Percentiles rank a stretch among this genome's conserved stretches.
These are phyloP conservation scores for Nymphalis urticae DNA, from an alignment of 2,888 invertebrate species.

Conservation along the genomic window DNA sequence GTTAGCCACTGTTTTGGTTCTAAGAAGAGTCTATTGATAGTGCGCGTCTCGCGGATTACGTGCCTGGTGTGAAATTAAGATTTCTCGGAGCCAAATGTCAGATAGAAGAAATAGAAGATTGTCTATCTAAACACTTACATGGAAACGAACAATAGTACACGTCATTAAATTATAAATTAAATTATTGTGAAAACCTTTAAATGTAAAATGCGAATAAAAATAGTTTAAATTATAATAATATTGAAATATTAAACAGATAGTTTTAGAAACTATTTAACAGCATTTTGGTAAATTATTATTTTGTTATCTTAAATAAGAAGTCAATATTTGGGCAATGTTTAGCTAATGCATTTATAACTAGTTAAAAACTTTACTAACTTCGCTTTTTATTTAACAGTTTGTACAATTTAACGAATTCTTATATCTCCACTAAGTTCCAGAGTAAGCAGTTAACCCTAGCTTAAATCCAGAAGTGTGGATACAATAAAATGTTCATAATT, in stretches of 20 bases:
- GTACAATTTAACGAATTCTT: no score
- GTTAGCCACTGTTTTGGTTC: slow-evolving; percentile 41
- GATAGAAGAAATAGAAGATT: slow-evolving; percentile 31
- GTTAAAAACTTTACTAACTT: not conserved
- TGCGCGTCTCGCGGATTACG: slow-evolving; percentile 33
- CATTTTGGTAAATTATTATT: no score
- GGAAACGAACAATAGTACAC: slow-evolving; percentile 26
- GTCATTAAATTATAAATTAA: slow-evolving; percentile 5
- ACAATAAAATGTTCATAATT: slow-evolving; percentile 43
- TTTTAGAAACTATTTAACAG: no score
- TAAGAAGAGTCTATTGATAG: slow-evolving; percentile 35
- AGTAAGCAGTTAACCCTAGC: slow-evolving; percentile 14
- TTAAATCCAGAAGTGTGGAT: slow-evolving; percentile 37
- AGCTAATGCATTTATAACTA: not conserved
- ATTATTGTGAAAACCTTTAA: not conserved
- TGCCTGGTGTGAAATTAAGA: slow-evolving; percentile 37
- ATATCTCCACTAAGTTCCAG: not conserved
- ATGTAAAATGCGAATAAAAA: not conserved
- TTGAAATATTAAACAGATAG: no score
- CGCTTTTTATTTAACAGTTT: no score
- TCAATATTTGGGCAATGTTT: no score
- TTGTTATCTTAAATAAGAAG: no score
- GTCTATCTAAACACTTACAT: slow-evolving; percentile 29
- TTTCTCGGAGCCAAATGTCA: slow-evolving; percentile 29
- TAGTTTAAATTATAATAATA: no score